Evolutionary conservation across 2,797 vertebrate genomes (phyloP).

Genomic region (Ctenopoma kingsleyae): DNA sequence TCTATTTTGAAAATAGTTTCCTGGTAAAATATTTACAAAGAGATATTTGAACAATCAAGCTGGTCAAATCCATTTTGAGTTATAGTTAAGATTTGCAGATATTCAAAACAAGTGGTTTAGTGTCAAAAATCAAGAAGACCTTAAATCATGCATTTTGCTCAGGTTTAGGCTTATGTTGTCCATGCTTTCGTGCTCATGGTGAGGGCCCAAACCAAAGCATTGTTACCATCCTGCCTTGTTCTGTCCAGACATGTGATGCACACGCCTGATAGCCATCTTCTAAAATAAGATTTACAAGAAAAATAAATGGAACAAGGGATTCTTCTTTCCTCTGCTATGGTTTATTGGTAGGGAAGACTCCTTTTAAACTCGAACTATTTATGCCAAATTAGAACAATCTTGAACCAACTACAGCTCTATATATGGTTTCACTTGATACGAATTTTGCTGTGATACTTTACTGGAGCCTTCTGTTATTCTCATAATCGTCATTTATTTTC

Average conservation of each 20-base stretch:
- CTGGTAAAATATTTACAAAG: not conserved
- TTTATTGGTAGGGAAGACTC: constrained; percentile 2
- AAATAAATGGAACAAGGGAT: constrained; percentile 19
- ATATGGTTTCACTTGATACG: constrained; percentile 23
- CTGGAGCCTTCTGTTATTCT: constrained; percentile 49
- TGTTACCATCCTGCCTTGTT: constrained; percentile 50
- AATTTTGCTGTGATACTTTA: constrained; percentile 29
- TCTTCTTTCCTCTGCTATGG: constrained; percentile 32
- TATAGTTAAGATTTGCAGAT: not conserved
- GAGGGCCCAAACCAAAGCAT: constrained; percentile 44
- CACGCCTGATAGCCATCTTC: constrained; percentile 47
- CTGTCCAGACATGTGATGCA: constrained; percentile 44
- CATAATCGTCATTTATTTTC: constrained; percentile 62
- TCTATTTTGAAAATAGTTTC: not conserved
- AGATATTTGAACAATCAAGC: not conserved
- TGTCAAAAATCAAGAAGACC: not conserved
- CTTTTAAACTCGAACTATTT: constrained; percentile 22
- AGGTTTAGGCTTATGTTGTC: constrained; percentile 21
- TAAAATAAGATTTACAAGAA: constrained; percentile 31
- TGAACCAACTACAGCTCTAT: constrained; percentile 26
- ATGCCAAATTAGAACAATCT: constrained; percentile 28
- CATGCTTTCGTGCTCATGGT: constrained; percentile 39
- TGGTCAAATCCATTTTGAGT: not conserved
- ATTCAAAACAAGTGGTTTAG: not conserved
- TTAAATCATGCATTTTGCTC: not conserved